Evolutionary conservation across 2,113 vertebrate genomes (phyloP).

Genomic region (Paramisgurnus dabryanus): DNA sequence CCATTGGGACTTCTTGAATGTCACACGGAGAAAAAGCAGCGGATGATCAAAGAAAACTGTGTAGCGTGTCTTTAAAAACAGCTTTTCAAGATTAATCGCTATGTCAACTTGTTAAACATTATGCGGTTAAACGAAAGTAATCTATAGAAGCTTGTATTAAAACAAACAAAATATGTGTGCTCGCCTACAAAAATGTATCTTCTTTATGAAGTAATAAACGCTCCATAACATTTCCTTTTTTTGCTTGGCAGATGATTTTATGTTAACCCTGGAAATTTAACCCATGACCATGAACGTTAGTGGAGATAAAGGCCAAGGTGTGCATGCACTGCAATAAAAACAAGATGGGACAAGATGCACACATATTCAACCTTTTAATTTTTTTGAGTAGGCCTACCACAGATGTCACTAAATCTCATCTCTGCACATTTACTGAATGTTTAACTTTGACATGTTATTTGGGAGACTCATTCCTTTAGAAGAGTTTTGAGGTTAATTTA

Average conservation of each 20-base stretch:
- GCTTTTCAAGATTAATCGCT: constrained; percentile 30
- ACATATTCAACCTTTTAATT: too few species aligned
- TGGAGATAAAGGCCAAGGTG: too few species aligned
- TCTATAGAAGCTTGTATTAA: background rate
- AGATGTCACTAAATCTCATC: too few species aligned
- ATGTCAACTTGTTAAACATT: constrained; percentile 21
- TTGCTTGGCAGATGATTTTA: background rate
- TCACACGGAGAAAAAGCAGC: constrained; percentile 16
- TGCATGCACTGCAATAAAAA: too few species aligned
- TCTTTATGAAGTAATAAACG: background rate
- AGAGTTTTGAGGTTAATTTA: background rate
- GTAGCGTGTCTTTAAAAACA: constrained; percentile 19
- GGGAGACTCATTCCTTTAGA: too few species aligned
- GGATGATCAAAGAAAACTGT: constrained; percentile 23
- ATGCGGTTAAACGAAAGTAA: constrained; percentile 24
- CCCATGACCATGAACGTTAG: too few species aligned
- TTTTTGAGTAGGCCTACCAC: too few species aligned
- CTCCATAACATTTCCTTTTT: background rate
- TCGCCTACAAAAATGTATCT: background rate
- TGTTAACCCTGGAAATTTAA: too few species aligned
- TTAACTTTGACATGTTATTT: too few species aligned
- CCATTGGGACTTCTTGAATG: constrained; percentile 18
- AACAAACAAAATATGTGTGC: background rate
- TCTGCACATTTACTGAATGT: too few species aligned
- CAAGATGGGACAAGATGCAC: too few species aligned